Evolutionary conservation across 2,888 invertebrate genomes (phyloP), one percentile per base, ranked within the genome.

Genomic region (Tetragonula carbonaria): DNA sequence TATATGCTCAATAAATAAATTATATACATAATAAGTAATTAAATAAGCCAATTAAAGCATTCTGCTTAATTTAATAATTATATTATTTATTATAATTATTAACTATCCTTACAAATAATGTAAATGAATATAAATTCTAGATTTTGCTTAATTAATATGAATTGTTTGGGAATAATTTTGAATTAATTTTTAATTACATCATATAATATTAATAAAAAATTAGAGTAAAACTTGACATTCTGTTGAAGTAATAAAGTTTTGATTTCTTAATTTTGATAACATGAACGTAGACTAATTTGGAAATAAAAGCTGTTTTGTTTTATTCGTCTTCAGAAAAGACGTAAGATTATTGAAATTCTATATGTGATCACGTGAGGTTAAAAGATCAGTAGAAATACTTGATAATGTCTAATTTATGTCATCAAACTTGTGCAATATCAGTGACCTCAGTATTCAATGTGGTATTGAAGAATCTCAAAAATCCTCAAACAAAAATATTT

Each of bases 321-420:
- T 21, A 38, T 23, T 23, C 23, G 23, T 23, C 23, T 23, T 23
- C 23, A 63, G 21, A 70, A 62, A 80, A 82, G 23, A 62, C 18
- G 28, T n/a, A 81, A 82, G 74, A 65, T 81, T 86, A 78, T 73
- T 75, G 57, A 68, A 68, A 50, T 68, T 5, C 23, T 45, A 53
- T 33, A 77, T 57, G 66, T 79, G 87, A 91, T 91, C 92, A 92
- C 92, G 92, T 91, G 92, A 93, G 91, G 92, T 93, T 87, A 92
- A 90, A 76, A 84, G 82, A 88, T 86, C 82, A 87, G 51, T 67
- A 88, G 80, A 78, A 84, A 84, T 76, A 74, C 74, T 80, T 80
- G 70, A 91, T 91, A 91, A 91, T 75, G 87, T 86, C 73, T 88
- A 88, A 88, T 86, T 88, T 86, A 78, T 86, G 84, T 91, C 91